phyloP scores from a whole-genome alignment of 2,888 invertebrate genomes.

The Rhagium mordax region DNA sequence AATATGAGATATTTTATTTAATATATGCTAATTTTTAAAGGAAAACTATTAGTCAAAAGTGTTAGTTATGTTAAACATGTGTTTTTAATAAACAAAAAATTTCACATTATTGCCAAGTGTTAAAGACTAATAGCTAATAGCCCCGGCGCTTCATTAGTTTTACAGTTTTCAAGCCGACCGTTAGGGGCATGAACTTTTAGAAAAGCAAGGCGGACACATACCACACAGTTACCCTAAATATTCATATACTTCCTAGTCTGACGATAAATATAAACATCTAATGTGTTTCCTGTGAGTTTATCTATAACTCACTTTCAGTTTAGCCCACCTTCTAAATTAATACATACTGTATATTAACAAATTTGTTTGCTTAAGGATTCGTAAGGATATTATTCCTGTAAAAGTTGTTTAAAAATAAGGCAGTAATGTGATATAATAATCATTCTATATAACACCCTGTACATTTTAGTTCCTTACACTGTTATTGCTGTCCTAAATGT shows the following conservation, averaged over 20 bases:
- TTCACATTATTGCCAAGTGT: slow-evolving; percentile 47
- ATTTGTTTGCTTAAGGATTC: too few species aligned
- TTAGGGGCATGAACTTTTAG: not conserved
- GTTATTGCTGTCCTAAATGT: not conserved
- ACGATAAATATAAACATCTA: not conserved
- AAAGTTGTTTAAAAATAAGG: too few species aligned
- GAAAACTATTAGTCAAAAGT: slow-evolving; percentile 48
- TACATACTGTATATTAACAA: too few species aligned
- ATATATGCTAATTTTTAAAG: slow-evolving; percentile 42
- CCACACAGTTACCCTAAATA: not conserved
- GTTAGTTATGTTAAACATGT: slow-evolving; percentile 47
- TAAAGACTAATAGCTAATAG: slow-evolving; percentile 43
- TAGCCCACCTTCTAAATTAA: too few species aligned
- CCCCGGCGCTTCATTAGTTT: slow-evolving; percentile 41
- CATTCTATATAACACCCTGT: too few species aligned
- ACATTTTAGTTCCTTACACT: too few species aligned
- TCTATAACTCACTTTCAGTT: too few species aligned
- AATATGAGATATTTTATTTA: not conserved
- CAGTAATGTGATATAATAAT: too few species aligned
- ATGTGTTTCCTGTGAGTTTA: too few species aligned
- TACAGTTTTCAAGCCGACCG: not conserved
- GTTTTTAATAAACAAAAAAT: slow-evolving; percentile 53
- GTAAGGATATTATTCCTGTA: too few species aligned
- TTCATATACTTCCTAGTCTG: not conserved
- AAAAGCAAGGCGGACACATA: not conserved